These are phyloP conservation scores for Cladopsammia gracilis DNA, from an alignment of 64 coral and sea anemone genomes.

Conservation along the genomic window DNA sequence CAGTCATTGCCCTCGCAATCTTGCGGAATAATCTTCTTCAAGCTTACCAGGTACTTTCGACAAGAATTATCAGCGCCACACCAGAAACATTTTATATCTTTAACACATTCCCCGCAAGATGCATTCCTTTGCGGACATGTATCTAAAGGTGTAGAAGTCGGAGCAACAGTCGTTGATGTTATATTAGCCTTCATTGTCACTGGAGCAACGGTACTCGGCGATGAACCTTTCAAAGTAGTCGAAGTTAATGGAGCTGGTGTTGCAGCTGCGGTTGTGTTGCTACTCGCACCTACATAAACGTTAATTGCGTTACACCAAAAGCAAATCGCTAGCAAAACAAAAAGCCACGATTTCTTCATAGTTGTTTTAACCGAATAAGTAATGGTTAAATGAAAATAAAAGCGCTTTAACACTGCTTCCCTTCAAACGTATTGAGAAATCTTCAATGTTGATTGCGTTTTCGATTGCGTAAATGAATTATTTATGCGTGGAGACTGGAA, in stretches of 20 bases:
- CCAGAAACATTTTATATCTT: slow-evolving; percentile 76
- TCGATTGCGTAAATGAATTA: slow-evolving; percentile 28
- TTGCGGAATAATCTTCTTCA: slow-evolving; percentile 36
- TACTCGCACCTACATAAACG: background rate
- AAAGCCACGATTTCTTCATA: background rate
- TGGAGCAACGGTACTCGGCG: background rate
- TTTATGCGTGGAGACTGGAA: slow-evolving; percentile 13
- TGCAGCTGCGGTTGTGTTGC: background rate
- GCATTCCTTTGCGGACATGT: slow-evolving; percentile 63
- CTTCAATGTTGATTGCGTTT: background rate
- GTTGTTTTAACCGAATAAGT: background rate
- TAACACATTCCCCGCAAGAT: slow-evolving; percentile 69
- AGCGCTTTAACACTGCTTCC: background rate
- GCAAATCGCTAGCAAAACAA: slow-evolving; percentile 2
- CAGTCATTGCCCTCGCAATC: slow-evolving; percentile 83
- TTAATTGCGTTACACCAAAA: background rate
- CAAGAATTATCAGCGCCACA: slow-evolving; percentile 50
- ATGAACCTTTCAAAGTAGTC: background rate
- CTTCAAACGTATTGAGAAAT: background rate
- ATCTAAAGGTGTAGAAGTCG: slow-evolving; percentile 35
- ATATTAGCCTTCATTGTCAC: slow-evolving; percentile 3
- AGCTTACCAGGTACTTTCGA: slow-evolving; percentile 35
- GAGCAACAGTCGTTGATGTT: slow-evolving; percentile 9
- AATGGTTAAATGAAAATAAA: background rate
- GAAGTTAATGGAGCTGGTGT: background rate